Evolutionary conservation across 2,888 invertebrate genomes (phyloP).

Genomic region (Panzeria rudis): DNA sequence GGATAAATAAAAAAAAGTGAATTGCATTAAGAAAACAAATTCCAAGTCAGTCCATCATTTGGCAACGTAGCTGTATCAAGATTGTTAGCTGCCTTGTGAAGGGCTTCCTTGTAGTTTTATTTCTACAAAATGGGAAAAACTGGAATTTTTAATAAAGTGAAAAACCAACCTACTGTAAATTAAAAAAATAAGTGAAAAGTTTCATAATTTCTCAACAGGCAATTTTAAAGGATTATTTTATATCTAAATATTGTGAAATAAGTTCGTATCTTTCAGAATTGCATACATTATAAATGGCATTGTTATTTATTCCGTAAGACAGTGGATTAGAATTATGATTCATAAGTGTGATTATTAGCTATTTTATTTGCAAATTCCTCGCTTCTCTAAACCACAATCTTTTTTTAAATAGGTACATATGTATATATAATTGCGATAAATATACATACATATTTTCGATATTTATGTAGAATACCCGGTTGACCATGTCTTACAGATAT

Average conservation of each 20-base stretch:
- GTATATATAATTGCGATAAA: not conserved
- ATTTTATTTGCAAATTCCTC: not conserved
- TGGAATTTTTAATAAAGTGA: not conserved
- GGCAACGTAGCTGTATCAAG: constrained; percentile 81
- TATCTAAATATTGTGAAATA: too few species aligned
- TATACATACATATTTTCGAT: too few species aligned
- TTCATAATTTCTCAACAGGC: not conserved
- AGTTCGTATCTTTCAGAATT: too few species aligned
- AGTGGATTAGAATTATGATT: constrained; percentile 10
- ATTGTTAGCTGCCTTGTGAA: constrained; percentile 84
- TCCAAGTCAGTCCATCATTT: constrained; percentile 83
- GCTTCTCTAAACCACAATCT: constrained; percentile 17
- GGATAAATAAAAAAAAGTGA: constrained; percentile 41
- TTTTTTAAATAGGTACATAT: not conserved
- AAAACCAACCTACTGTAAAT: not conserved
- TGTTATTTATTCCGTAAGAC: not conserved
- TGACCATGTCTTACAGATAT: too few species aligned
- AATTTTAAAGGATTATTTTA: not conserved
- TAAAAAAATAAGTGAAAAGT: not conserved
- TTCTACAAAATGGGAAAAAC: constrained; percentile 70
- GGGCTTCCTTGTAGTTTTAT: constrained; percentile 83
- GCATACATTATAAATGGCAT: too few species aligned
- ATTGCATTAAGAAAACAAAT: constrained; percentile 58
- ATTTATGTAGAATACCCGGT: too few species aligned
- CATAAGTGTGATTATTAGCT: constrained; percentile 4